Base-by-base conservation (phyloP, 2,888 invertebrate genomes). In the Subacronicta megacephala region DNA sequence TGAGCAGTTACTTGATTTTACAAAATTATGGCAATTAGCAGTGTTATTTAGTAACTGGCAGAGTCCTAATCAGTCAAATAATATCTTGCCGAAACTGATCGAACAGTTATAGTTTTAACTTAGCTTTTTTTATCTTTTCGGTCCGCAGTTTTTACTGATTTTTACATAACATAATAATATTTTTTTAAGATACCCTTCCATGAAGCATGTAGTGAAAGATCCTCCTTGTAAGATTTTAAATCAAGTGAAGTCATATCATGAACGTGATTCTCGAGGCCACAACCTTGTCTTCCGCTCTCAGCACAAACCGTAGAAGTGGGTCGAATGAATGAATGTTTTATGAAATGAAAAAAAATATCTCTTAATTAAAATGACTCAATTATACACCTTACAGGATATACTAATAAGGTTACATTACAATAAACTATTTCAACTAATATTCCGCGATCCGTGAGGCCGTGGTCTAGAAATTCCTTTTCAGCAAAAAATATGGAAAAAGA, bases 371-470 rank as follows among this genome's bases (percentile, higher is more conserved):
- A 7, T 29, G 6, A 15, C 15, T 45, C 42, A 47, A 40, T 53
- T 9, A 36, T 43, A 36, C 16, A n/a, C 17, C 16, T 5, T 33
- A 13, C 3, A n/a, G n/a, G n/a, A n/a, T n/a, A n/a, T 18, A 36
- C 53, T 62, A 62, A 46, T 26, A 62, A 53, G 17, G 9, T 45
- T 18, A n/a, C 16, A 52, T 36, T 45, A 16, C 26, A 53, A 52
- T 41, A 9, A 62, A n/a, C n/a, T n/a, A n/a, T n/a, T 40, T 17
- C 17, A 7, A 35, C 41, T 42, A 44, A 41, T 17, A 31, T 45
- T 16, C 29, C 23, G 16, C 18, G 31, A 17, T 13, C 36, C 31
- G 18, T 12, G 17, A 31, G 44, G 29, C 29, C 15, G 9, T 13
- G n/a, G 17, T 44, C 44, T 36, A 36, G n/a, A 29, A 31, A 37